These are phyloP conservation scores for Lepidocyrtinus sp. DNA, from an alignment of 2,888 invertebrate genomes.

Conservation along the genomic window DNA sequence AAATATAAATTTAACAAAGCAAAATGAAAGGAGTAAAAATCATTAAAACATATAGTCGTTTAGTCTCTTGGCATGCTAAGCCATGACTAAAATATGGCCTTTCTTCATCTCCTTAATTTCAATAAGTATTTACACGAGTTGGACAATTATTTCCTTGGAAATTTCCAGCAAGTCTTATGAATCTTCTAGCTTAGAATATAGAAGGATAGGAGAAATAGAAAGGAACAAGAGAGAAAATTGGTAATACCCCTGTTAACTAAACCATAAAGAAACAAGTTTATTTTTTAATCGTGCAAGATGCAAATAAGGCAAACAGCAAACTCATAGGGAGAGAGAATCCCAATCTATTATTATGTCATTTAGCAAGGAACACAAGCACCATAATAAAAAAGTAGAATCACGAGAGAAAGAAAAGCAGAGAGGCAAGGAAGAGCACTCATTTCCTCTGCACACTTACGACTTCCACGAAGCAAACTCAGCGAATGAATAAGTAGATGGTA, in stretches of 20 bases:
- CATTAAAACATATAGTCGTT: no score
- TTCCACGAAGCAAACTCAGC: constrained; percentile 35
- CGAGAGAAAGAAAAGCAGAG: constrained; percentile 27
- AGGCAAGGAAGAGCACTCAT: constrained; percentile 50
- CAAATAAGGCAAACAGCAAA: neutral
- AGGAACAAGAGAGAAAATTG: neutral
- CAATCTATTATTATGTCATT: neutral
- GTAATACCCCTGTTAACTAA: neutral
- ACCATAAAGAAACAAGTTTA: constrained; percentile 5
- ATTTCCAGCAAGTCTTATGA: neutral
- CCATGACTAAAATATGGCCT: no score
- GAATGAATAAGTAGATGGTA: constrained; percentile 33
- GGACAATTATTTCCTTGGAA: constrained; percentile 4
- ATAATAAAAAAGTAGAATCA: constrained; percentile 30
- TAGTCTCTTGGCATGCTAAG: no score
- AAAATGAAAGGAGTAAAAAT: no score
- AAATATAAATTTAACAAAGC: no score
- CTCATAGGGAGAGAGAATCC: neutral
- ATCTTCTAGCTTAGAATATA: no score
- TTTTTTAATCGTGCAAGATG: constrained; percentile 10
- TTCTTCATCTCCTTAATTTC: no score
- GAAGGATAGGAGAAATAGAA: no score
- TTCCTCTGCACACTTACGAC: constrained; percentile 55
- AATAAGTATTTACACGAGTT: no score
- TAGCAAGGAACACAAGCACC: neutral